phyloP scores from a whole-genome alignment of 2,797 vertebrate species.

The Ispidina picta region DNA sequence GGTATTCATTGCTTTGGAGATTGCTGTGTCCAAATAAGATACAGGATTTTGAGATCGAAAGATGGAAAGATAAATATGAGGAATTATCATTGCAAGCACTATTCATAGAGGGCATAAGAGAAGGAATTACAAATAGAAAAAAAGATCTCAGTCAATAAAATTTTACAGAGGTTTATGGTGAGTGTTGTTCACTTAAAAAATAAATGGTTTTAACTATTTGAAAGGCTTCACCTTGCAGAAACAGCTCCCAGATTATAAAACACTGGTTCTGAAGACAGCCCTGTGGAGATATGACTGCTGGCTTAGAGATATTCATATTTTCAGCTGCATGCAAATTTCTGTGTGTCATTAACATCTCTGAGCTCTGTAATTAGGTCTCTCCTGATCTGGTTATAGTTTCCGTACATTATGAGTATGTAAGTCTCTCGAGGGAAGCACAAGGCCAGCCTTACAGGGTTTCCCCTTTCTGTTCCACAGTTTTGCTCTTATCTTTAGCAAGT shows the following conservation, averaged over 20 bases:
- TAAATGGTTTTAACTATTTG: neutral
- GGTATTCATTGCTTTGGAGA: conserved; percentile 13
- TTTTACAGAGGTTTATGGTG: conserved; percentile 15
- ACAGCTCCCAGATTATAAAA: conserved; percentile 58
- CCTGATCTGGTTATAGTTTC: conserved; percentile 78
- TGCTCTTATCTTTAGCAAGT: conserved; percentile 30
- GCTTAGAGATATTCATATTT: conserved; percentile 79
- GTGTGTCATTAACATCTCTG: conserved; percentile 81
- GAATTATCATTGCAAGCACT: neutral
- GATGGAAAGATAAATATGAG: neutral
- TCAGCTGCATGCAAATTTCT: conserved; percentile 81
- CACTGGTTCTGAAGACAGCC: conserved; percentile 72
- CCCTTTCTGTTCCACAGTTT: conserved; percentile 16
- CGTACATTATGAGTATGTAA: conserved; percentile 57
- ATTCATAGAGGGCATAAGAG: neutral
- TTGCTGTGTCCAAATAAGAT: neutral
- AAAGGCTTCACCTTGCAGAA: conserved; percentile 48
- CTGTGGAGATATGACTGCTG: conserved; percentile 70
- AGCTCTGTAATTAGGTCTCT: conserved; percentile 82
- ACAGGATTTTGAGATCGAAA: neutral
- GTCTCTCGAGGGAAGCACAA: conserved; percentile 59
- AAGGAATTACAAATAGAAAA: neutral
- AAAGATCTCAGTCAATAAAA: neutral
- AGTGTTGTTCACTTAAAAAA: conserved; percentile 4
- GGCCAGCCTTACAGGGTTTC: conserved; percentile 55